Evolutionary conservation across 2,113 vertebrate genomes (phyloP).

Genomic region (Eclectus roratus): DNA sequence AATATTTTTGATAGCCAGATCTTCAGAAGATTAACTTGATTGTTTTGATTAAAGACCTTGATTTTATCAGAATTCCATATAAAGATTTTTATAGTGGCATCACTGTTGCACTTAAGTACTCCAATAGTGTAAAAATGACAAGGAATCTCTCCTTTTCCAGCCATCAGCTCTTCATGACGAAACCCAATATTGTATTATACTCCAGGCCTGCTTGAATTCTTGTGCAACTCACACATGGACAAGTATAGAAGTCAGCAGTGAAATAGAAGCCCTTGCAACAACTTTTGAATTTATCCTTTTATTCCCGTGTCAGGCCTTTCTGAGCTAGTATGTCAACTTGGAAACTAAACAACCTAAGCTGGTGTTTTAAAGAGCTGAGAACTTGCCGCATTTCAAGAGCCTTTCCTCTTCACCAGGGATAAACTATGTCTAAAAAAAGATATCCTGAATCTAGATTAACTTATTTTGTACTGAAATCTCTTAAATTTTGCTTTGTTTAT

Average conservation of each 20-base stretch:
- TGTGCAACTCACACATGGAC: not conserved
- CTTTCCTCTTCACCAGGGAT: not conserved
- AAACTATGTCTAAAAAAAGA: conserved; percentile 10
- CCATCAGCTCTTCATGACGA: not conserved
- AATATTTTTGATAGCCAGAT: not conserved
- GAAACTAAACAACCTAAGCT: not conserved
- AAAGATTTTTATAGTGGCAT: not conserved
- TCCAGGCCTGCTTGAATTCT: not conserved
- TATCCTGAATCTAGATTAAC: not conserved
- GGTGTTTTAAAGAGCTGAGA: conserved; percentile 9
- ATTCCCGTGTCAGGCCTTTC: not conserved
- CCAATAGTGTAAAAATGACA: not conserved
- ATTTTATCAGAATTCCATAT: not conserved
- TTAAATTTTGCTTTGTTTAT: not conserved
- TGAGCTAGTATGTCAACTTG: not conserved
- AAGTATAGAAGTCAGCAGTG: not conserved
- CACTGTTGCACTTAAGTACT: not conserved
- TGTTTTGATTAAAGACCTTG: not conserved
- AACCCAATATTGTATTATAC: not conserved
- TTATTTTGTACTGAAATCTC: not conserved
- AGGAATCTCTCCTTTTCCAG: not conserved
- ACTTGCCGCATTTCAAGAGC: not conserved
- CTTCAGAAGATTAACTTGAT: not conserved
- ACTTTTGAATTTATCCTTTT: not conserved
- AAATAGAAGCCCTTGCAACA: not conserved